Conservation (phyloP, 2,797 vertebrate species). For the Discoglossus pictus region DNA sequence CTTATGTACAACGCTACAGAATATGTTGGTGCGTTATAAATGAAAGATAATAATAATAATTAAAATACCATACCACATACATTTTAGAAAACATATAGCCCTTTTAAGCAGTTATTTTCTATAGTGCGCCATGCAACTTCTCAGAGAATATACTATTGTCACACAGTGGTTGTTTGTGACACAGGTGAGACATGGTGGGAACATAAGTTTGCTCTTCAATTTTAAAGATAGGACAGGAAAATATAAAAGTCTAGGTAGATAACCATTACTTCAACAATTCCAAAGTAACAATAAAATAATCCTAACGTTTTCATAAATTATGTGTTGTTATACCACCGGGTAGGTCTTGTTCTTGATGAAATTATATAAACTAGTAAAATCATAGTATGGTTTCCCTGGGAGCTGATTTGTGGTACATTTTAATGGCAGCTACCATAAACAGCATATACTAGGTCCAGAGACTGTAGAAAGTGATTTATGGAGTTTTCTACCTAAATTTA, state of each 20-base stretch:
- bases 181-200: background rate
- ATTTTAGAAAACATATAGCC: background rate
- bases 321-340: background rate
- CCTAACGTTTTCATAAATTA: too few species aligned
- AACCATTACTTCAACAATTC: background rate
- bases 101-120: background rate
- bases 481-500: background rate
- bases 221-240: slow-evolving; percentile 15
- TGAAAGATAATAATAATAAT: too few species aligned
- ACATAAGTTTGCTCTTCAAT: background rate
- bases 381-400: background rate
- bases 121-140: background rate
- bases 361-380: background rate
- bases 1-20: too few species aligned
- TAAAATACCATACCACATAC: slow-evolving; percentile 8
- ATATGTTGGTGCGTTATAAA: too few species aligned
- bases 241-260: too few species aligned
- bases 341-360: background rate
- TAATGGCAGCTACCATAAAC: background rate
- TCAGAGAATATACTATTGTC: slow-evolving; percentile 6
- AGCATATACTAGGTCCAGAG: background rate
- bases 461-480: background rate
- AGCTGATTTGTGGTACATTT: background rate
- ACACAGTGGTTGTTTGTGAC: background rate
- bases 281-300: too few species aligned